Evolutionary conservation across 2,113 vertebrate genomes (phyloP).

Genomic region (Origma solitaria): DNA sequence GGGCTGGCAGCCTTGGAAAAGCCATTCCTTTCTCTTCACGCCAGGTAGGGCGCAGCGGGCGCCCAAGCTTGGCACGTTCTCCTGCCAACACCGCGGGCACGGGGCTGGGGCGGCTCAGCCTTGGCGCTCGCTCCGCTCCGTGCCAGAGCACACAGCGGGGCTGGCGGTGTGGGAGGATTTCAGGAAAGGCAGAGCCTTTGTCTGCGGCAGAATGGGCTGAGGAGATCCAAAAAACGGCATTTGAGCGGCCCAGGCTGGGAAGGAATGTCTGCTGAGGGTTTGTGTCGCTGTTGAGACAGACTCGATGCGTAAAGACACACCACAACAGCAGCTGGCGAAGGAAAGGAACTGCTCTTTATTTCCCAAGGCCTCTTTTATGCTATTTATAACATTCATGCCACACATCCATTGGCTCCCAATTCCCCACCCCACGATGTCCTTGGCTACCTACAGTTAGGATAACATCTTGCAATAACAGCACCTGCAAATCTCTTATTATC

Average conservation of each 20-base stretch:
- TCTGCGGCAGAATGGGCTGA: background rate
- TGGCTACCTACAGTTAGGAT: no score
- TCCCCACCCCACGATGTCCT: no score
- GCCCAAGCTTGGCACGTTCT: background rate
- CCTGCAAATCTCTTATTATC: no score
- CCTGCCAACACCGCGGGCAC: conserved; percentile 10
- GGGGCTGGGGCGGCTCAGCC: background rate
- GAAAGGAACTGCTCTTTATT: no score
- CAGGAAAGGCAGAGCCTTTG: background rate
- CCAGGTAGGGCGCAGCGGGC: conserved; percentile 55
- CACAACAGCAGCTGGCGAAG: no score
- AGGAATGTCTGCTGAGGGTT: background rate
- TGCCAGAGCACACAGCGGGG: background rate
- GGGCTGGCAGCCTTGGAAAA: background rate
- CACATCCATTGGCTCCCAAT: no score
- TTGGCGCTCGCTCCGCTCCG: conserved; percentile 19
- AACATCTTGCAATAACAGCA: no score
- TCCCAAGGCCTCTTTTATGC: no score
- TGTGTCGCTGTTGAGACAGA: no score
- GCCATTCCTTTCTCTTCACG: conserved; percentile 18
- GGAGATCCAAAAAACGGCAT: background rate
- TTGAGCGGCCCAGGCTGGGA: background rate
- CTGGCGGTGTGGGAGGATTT: background rate
- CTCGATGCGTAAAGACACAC: no score
- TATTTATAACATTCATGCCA: no score